A percentile compares a stretch with the other conserved stretches of the same genome.
Conservation (phyloP, 2,888 invertebrate genomes). For the Limenitis camilla region DNA sequence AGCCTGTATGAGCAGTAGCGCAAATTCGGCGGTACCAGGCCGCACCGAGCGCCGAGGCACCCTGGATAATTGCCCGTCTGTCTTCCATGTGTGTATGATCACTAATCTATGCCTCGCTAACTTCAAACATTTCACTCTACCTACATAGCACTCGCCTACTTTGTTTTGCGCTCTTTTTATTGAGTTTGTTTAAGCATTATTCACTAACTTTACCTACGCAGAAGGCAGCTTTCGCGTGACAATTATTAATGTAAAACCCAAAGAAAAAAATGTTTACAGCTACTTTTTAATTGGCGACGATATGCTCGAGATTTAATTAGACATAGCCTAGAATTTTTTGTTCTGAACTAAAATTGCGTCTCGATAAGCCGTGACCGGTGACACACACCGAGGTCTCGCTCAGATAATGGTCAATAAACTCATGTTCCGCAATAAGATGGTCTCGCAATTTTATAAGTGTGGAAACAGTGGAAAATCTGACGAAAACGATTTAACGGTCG, state of each 20-base stretch:
- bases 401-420: slow-evolving; percentile 25
- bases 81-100: slow-evolving; percentile 55
- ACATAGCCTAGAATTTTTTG: slow-evolving; percentile 25
- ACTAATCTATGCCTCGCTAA: slow-evolving; percentile 31
- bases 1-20: slow-evolving; percentile 46
- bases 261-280: slow-evolving; percentile 6
- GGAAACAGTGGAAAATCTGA: slow-evolving; percentile 48
- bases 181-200: slow-evolving; percentile 11
- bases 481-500: slow-evolving; percentile 52
- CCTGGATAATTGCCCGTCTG: slow-evolving; percentile 62
- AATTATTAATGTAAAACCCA: slow-evolving; percentile 1
- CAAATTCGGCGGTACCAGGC: slow-evolving; percentile 69
- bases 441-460: slow-evolving; percentile 40
- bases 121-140: slow-evolving; percentile 27
- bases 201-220: slow-evolving; percentile 7
- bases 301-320: slow-evolving; percentile 20
- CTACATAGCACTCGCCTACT: slow-evolving; percentile 10
- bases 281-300: slow-evolving; percentile 12
- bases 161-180: slow-evolving; percentile 20
- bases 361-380: slow-evolving; percentile 28
- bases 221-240: slow-evolving; percentile 9
- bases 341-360: slow-evolving; percentile 24
- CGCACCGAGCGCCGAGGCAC: slow-evolving; percentile 38
- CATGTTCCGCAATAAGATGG: slow-evolving; percentile 26
- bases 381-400: slow-evolving; percentile 27